Evolutionary conservation across 2,797 vertebrate genomes (phyloP).

Genomic region (Pipistrellus pygmaeus): DNA sequence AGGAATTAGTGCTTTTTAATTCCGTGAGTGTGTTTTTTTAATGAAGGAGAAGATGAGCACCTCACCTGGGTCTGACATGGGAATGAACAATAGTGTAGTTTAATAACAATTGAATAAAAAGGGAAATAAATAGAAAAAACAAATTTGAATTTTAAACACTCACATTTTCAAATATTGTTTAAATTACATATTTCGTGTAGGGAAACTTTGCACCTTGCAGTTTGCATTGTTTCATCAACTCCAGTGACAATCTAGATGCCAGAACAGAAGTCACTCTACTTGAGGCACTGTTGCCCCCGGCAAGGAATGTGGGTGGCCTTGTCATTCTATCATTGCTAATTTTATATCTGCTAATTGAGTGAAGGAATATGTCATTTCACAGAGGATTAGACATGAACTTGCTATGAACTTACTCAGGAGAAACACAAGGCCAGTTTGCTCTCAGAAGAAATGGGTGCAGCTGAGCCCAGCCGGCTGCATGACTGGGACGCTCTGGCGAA

Average conservation of each 20-base stretch:
- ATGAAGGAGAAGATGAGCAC: neutral
- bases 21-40: neutral
- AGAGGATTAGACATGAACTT: neutral
- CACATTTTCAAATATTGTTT: slow-evolving; percentile 1
- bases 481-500: neutral
- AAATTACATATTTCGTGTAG: neutral
- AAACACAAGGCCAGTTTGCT: neutral
- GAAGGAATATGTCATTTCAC: neutral
- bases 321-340: neutral
- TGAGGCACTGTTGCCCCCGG: too few species aligned
- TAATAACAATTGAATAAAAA: neutral
- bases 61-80: neutral
- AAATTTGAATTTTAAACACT: slow-evolving; percentile 8
- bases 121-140: neutral
- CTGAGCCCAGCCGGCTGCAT: neutral
- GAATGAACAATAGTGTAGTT: neutral
- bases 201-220: neutral
- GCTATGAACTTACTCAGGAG: neutral
- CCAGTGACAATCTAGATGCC: neutral
- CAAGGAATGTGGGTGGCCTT: too few species aligned
- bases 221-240: neutral
- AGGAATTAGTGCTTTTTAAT: neutral
- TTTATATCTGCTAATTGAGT: neutral
- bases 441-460: neutral
- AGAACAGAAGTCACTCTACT: neutral